Evolutionary conservation across 2,113 vertebrate genomes (phyloP).

Genomic region (Scomber colias): DNA sequence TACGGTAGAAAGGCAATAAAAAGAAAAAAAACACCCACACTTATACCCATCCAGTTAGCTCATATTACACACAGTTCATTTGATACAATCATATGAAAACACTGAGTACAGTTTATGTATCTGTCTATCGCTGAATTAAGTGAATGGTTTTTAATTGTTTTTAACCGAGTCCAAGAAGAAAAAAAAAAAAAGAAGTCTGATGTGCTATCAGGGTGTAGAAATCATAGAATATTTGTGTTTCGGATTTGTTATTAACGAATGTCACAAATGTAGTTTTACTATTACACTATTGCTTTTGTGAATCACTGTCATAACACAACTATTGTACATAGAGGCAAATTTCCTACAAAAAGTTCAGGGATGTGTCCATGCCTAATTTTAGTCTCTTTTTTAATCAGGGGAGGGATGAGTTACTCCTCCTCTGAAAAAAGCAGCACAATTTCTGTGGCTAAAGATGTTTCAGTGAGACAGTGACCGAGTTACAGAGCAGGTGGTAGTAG

Average conservation of each 20-base stretch:
- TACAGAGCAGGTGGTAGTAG: conserved; percentile 41
- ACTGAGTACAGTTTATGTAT: conserved; percentile 41
- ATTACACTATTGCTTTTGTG: conserved; percentile 73
- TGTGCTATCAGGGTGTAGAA: conserved; percentile 75
- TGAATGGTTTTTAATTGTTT: conserved; percentile 58
- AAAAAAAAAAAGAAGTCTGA: conserved; percentile 54
- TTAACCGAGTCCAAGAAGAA: conserved; percentile 59
- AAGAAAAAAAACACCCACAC: conserved; percentile 34
- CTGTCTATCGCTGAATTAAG: conserved; percentile 31
- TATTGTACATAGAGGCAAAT: conserved; percentile 72
- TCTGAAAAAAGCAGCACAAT: conserved; percentile 33
- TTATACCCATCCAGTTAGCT: conserved; percentile 42
- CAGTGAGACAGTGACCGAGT: conserved; percentile 39
- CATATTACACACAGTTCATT: conserved; percentile 46
- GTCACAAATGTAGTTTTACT: conserved; percentile 71
- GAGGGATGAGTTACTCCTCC: conserved; percentile 1
- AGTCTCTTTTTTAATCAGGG: background rate
- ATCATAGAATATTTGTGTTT: conserved; percentile 69
- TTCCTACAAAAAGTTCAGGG: conserved; percentile 73
- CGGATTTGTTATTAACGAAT: conserved; percentile 67
- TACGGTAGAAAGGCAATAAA: conserved; percentile 73
- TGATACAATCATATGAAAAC: conserved; percentile 47
- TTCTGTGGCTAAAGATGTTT: conserved; percentile 26
- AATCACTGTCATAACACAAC: conserved; percentile 71
- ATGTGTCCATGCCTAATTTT: conserved; percentile 58